Base-by-base conservation (phyloP, 2,888 invertebrate genomes). In the Actias luna region DNA sequence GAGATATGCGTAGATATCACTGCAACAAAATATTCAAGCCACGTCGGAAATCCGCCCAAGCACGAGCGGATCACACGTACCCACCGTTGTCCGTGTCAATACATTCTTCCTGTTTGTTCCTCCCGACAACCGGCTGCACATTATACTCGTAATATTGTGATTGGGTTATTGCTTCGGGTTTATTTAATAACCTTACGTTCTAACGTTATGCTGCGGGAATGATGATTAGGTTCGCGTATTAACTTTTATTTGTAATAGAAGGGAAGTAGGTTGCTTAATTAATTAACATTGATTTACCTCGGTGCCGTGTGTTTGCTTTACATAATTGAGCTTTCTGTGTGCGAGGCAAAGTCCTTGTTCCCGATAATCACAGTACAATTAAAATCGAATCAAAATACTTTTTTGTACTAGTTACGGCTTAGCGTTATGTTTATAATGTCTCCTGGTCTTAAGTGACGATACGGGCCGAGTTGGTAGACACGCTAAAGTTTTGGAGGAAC, bases 111-210 rank as follows among this genome's bases (percentile, higher is more conserved):
- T 16, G 14, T n/a, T 55, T 27, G 55, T 55, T 55, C 29, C 55
- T 29, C 55, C 29, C n/a, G n/a, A n/a, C n/a, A 16, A 55, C 27
- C 55, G 46, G 46, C 46, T 25, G n/a, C 55, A 55, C 29, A 55
- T 55, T 55, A 55, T 55, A 29, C 18, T 55, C 29, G 55, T 7
- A 29, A 55, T 55, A 55, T 29, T 29, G 29, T 55, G 55, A 55
- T 55, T 55, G 55, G 29, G 55, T 29, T 55, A 55, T 55, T 55
- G 55, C 55, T 29, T 55, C 55, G 55, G 55, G 55, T n/a, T 42
- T 50, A 29, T 55, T 55, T 55, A 55, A 55, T 55, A 55, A 55
- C 55, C 29, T 55, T 50, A 8, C 55, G 55, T 55, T 55, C 27
- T 27, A 18, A 46, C 46, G 52, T 22, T 29, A 55, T 55, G 55